Base-by-base conservation (phyloP, 1,140 invertebrate genomes). In the Lamellibrachia luymesi region DNA sequence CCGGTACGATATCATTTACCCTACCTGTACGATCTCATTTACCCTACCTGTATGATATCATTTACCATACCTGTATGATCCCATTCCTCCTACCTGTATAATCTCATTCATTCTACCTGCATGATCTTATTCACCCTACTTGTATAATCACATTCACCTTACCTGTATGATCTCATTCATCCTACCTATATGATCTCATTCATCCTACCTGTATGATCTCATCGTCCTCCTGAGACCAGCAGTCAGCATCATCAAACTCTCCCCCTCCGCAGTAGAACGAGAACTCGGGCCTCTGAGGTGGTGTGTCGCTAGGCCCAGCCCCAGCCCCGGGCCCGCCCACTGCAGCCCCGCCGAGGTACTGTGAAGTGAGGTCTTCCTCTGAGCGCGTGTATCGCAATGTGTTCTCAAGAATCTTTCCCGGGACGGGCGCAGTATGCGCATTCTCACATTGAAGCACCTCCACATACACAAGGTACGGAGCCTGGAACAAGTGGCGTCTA, bases 381-480 rank as follows among this genome's bases (percentile, higher is more conserved):
- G 98, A 99, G 95, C 98, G 98, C 0, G 98, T 99, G 95, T 99
- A 98, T 94, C 98, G 97, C 94, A 98, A 96, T 13, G 97, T 97
- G 95, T 96, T 96, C 94, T 96, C 95, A 50, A 96, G 94, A 91
- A 98, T 97, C 97, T 98, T 98, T 90, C 97, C 97, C 94, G 98
- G 98, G 92, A 99, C 97, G 25, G 98, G 97, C 25, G 98, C 98
- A 22, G 97, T 97, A 94, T 98, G 94, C 90, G 98, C 97, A 95
- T 99, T 98, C 50, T 98, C 97, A 56, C 99, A 98, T 96, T 99
- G 98, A 25, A 99, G 93, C 5, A 99, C 98, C 97, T 99, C 99
- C 52, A 99, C 98, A 96, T 99, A 99, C 94, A 99, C 98, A 95
- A 99, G 98, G 96, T 99, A 99, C 0, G 99, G 99, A 90, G 99